Conservation (phyloP, 2,888 invertebrate genomes). For the Trisateles emortualis region DNA sequence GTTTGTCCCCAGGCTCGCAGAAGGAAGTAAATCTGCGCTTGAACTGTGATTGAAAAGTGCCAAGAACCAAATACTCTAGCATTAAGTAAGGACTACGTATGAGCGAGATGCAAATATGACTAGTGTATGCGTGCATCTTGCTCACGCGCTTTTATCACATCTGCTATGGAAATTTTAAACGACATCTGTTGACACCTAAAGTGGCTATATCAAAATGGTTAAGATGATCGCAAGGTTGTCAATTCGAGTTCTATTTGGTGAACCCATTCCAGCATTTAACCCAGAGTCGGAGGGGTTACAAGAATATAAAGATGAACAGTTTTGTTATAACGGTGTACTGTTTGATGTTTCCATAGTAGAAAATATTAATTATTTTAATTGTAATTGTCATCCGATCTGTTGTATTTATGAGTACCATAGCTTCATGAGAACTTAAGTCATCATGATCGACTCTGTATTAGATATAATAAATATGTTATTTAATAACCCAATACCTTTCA, state of each 20-base stretch:
- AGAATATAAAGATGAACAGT: background rate
- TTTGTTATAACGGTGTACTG: constrained; percentile 6
- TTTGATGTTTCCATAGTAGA: constrained; percentile 38
- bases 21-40: constrained; percentile 63
- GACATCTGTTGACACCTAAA: background rate
- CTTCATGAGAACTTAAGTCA: constrained; percentile 54
- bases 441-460: constrained; percentile 62
- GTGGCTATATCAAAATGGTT: too few species aligned
- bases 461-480: constrained; percentile 65
- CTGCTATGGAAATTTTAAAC: constrained; percentile 34
- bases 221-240: too few species aligned
- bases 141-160: constrained; percentile 41
- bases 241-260: too few species aligned
- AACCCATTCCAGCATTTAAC: too few species aligned
- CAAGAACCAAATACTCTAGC: constrained; percentile 43
- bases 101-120: constrained; percentile 50
- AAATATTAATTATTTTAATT: constrained; percentile 22
- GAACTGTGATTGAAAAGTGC: constrained; percentile 52
- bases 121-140: constrained; percentile 42
- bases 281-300: too few species aligned
- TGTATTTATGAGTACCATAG: constrained; percentile 58
- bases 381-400: constrained; percentile 43
- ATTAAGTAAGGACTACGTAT: constrained; percentile 40
- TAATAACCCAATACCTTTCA: constrained; percentile 34
- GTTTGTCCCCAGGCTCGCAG: constrained; percentile 69